Percentiles rank a stretch among this genome's conserved stretches.
Conservation (phyloP, 2,797 vertebrate genomes). For the Acanthurus lineatus region DNA sequence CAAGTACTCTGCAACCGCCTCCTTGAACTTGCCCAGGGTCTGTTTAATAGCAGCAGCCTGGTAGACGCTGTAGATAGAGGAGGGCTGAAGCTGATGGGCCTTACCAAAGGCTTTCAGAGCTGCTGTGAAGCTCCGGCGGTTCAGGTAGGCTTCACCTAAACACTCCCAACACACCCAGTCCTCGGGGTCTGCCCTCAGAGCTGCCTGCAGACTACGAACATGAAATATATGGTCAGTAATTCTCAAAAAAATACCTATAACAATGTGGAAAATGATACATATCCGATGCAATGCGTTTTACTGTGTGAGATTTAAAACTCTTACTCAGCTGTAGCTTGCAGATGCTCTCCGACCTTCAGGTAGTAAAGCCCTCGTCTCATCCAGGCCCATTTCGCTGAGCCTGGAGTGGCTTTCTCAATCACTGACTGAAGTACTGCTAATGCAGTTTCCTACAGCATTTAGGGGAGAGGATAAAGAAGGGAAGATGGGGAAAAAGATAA, state of each 20-base stretch:
- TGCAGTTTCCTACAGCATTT: slow-evolving; percentile 88
- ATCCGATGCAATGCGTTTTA: not conserved
- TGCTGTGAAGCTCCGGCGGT: slow-evolving; percentile 93
- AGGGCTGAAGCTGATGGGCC: slow-evolving; percentile 92
- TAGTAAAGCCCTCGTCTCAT: slow-evolving; percentile 94
- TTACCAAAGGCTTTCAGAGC: slow-evolving; percentile 95
- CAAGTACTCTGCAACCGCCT: slow-evolving; percentile 90
- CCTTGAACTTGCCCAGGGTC: slow-evolving; percentile 92
- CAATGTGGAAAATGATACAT: not conserved
- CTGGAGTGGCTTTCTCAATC: slow-evolving; percentile 90
- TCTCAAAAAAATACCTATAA: not conserved
- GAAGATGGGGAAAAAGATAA: not conserved
- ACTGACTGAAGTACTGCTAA: slow-evolving; percentile 90
- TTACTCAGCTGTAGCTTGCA: slow-evolving; percentile 94
- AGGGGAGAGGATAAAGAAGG: not conserved
- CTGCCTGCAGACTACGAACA: slow-evolving; percentile 90
- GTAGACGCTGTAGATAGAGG: slow-evolving; percentile 93
- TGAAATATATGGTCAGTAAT: not conserved
- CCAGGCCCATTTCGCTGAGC: slow-evolving; percentile 98
- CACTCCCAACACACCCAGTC: slow-evolving; percentile 98
- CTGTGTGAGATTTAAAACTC: slow-evolving; percentile 40
- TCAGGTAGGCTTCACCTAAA: slow-evolving; percentile 95
- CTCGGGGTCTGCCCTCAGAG: slow-evolving; percentile 94
- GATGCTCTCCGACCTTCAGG: slow-evolving; percentile 90
- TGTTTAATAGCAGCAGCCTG: slow-evolving; percentile 95